A percentile compares a stretch with the other conserved stretches of the same genome.
Conservation (phyloP, 2,113 vertebrate genomes). For the Microcebus tavaratra region DNA sequence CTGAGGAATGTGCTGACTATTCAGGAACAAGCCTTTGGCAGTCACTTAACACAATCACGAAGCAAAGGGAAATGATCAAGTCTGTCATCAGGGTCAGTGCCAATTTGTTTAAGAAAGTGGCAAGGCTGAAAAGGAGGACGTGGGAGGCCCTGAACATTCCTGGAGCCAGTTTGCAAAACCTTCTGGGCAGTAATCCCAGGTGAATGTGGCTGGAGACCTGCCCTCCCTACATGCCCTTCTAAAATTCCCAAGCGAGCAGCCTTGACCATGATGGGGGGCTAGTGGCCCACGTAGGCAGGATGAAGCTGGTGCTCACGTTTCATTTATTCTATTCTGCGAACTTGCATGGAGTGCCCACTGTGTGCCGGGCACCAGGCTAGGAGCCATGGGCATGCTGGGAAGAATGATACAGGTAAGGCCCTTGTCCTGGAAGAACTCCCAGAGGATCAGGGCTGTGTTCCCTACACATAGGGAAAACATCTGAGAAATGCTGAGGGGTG, state of each 20-base stretch:
- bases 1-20: constrained; percentile 78
- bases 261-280: neutral
- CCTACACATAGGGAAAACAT: neutral
- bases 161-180: neutral
- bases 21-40: constrained; percentile 72
- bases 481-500: neutral
- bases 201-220: neutral
- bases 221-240: neutral
- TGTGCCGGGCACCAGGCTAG: neutral
- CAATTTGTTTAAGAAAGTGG: constrained; percentile 74
- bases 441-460: neutral
- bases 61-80: constrained; percentile 75
- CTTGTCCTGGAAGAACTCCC: neutral
- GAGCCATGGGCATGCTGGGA: neutral
- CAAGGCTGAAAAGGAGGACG: constrained; percentile 52
- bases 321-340: neutral
- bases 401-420: constrained; percentile 27
- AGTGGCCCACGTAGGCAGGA: neutral
- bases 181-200: neutral
- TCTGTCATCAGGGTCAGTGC: constrained; percentile 68
- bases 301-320: neutral
- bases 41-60: constrained; percentile 65
- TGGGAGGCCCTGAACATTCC: neutral
- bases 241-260: neutral
- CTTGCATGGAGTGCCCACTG: neutral